Base-by-base conservation (phyloP, 1,140 invertebrate genomes). In the Leptoteleia sp. region DNA sequence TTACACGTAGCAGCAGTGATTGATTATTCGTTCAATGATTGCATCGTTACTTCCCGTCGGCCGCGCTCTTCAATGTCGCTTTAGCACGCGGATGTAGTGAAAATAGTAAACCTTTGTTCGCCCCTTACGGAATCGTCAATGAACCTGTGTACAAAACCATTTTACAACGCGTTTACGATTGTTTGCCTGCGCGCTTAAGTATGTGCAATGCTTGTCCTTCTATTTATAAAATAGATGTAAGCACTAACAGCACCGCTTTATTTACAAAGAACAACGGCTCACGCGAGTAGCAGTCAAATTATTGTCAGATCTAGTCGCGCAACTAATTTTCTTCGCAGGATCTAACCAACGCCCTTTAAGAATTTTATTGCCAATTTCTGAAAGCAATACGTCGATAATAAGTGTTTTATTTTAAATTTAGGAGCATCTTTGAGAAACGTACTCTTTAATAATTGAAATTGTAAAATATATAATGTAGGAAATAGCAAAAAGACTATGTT, bases 171-270 rank as follows among this genome's bases (percentile, higher is more conserved):
- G 17, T 64, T 54, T 47, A 40, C 47, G 57, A 55, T 72, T 57
- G 57, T 72, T 64, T 43, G 16, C 22, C 42, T 37, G 37, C 37
- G n/a, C 15, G 9, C 33, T 52, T 40, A 33, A 45, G 35, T 61
- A 45, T 42, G 48, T 19, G 59, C 57, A 57, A 50, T 50, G 65
- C 48, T 48, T 57, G n/a, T 54, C 9, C 11, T 43, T 55, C 57
- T 65, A 72, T 71, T 78, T 78, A 78, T 67, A 72, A 78, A 78
- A 78, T 78, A 78, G 43, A 67, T n/a, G 19, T 40, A 65, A 78
- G 67, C 67, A 33, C 42, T 71, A 67, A 43, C 38, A 59, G 54
- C 27, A 35, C n/a, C 0, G 12, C 4, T 31, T 57, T 42, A 65
- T 78, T 59, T 67, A 61, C 67, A 64, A 65, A 65, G 16, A 64